Conservation (phyloP, 2,888 invertebrate genomes). For the Ectemnius cavifrons region DNA sequence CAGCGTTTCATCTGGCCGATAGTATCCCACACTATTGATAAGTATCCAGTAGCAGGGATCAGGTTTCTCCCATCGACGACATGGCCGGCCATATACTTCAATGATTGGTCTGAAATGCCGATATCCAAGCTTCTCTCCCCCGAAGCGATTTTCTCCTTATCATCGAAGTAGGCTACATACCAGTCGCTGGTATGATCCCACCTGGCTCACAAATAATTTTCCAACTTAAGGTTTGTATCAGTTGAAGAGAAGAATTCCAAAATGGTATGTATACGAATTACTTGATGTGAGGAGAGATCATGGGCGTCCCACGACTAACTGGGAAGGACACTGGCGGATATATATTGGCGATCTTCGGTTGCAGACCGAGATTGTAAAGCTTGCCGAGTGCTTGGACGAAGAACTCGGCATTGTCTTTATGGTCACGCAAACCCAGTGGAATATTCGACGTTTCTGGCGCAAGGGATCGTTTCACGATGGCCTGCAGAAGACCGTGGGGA, state of each 20-base stretch:
- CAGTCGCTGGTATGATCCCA: conserved; percentile 93
- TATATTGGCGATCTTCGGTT: conserved; percentile 86
- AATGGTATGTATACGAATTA: not conserved
- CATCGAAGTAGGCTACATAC: conserved; percentile 85
- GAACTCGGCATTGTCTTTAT: conserved; percentile 83
- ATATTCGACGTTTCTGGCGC: conserved; percentile 85
- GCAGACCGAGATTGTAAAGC: conserved; percentile 87
- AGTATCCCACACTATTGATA: conserved; percentile 88
- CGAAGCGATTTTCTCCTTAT: conserved; percentile 84
- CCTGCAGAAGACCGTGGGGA: conserved; percentile 93
- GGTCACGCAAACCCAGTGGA: conserved; percentile 86
- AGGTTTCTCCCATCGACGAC: conserved; percentile 91
- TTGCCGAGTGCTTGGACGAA: conserved; percentile 84
- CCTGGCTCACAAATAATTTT: conserved; percentile 68
- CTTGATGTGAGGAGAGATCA: conserved; percentile 89
- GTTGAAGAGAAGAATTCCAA: too few relatives aligned
- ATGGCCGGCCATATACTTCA: conserved; percentile 88
- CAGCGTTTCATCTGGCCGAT: conserved; percentile 81
- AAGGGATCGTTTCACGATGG: conserved; percentile 89
- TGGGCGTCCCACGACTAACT: conserved; percentile 91
- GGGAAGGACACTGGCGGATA: conserved; percentile 89
- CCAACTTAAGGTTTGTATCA: too few relatives aligned
- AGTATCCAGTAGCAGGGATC: conserved; percentile 91
- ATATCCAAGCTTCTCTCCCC: conserved; percentile 83
- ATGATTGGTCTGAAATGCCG: conserved; percentile 83